Evolutionary conservation across 2,113 vertebrate species (phyloP).

Genomic region (Strix uralensis): DNA sequence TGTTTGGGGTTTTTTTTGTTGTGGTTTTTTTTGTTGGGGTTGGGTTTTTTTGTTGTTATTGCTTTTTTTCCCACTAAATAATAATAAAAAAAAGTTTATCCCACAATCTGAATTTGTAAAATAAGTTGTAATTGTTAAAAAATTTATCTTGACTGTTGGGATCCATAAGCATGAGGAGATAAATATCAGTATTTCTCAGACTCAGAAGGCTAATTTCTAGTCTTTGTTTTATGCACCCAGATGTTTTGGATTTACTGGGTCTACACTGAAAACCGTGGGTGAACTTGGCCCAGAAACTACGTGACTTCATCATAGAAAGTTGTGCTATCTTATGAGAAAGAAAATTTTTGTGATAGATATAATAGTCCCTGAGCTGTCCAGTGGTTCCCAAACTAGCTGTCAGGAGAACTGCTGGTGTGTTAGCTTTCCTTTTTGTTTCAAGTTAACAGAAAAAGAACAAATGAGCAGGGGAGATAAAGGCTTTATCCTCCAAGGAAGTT

Average conservation of each 20-base stretch:
- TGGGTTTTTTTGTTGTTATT: neutral
- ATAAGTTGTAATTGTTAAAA: neutral
- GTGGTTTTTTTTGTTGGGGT: neutral
- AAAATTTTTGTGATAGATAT: neutral
- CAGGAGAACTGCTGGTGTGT: neutral
- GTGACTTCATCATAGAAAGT: neutral
- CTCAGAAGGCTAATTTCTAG: neutral
- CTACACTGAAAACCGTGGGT: neutral
- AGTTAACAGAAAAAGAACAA: conserved; percentile 14
- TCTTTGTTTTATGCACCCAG: neutral
- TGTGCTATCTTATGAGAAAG: neutral
- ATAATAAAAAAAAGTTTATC: neutral
- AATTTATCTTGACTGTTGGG: neutral
- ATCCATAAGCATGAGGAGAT: neutral
- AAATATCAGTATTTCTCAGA: neutral
- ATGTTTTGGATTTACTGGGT: neutral
- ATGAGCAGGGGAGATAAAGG: conserved; percentile 20
- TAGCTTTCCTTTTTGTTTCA: neutral
- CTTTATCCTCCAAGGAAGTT: neutral
- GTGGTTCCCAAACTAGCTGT: neutral
- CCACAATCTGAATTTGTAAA: neutral
- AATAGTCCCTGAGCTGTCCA: neutral
- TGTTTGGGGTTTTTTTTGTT: neutral
- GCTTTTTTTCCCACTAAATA: neutral
- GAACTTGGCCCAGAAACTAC: neutral